These are phyloP conservation scores for Hippopotamus amphibius DNA, from an alignment of 2,113 vertebrate species.

Conservation along the genomic window DNA sequence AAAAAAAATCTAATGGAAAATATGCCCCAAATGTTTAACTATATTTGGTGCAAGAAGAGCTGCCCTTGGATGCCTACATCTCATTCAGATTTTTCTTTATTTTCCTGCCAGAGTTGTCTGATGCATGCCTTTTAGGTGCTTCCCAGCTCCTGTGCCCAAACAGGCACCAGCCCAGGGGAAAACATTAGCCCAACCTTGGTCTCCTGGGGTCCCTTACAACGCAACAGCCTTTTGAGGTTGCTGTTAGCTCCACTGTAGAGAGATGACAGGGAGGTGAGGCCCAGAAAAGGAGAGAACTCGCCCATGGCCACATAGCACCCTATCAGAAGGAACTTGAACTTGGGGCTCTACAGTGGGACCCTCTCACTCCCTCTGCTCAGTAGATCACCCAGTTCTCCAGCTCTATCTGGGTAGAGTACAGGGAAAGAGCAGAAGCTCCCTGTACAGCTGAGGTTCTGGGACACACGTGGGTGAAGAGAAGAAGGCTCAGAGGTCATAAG, in stretches of 20 bases:
- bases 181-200: not conserved
- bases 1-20: slow-evolving; percentile 74
- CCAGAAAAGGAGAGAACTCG: not conserved
- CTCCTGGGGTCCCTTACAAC: not conserved
- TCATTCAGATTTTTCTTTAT: slow-evolving; percentile 37
- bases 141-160: not conserved
- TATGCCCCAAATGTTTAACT: slow-evolving; percentile 70
- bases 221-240: not conserved
- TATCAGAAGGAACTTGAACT: not conserved
- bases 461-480: not conserved
- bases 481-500: not conserved
- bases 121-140: not conserved
- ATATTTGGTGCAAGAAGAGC: slow-evolving; percentile 77
- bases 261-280: not conserved
- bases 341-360: no score
- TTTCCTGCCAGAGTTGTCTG: slow-evolving; percentile 22
- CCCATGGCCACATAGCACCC: not conserved
- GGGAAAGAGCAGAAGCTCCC: not conserved
- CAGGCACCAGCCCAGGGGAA: not conserved
- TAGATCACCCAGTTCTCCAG: not conserved
- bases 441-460: not conserved
- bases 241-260: not conserved
- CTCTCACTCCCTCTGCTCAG: not conserved
- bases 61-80: slow-evolving; percentile 35
- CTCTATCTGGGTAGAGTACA: not conserved